Conservation (phyloP, 2,888 invertebrate genomes). For the Athalia cordata region DNA sequence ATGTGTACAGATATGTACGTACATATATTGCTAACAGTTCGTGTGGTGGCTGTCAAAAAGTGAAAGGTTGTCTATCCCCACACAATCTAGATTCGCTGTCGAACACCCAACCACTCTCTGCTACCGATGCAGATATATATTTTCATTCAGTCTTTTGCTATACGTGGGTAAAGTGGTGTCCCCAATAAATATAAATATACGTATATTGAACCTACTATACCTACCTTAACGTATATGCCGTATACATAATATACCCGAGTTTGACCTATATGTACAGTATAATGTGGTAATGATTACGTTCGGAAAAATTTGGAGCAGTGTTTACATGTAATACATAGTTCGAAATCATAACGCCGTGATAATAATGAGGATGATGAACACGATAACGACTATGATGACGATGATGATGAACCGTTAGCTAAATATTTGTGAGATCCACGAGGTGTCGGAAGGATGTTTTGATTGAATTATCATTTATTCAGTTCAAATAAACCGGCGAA, state of each 20-base stretch:
- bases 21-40: slow-evolving; percentile 22
- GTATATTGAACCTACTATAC: not conserved
- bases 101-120: slow-evolving; percentile 42
- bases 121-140: slow-evolving; percentile 46
- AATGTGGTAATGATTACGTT: too few relatives aligned
- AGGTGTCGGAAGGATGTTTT: too few relatives aligned
- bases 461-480: too few relatives aligned
- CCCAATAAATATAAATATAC: slow-evolving; percentile 28
- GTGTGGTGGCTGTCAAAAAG: slow-evolving; percentile 64
- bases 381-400: too few relatives aligned
- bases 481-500: not conserved
- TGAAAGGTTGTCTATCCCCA: slow-evolving; percentile 69
- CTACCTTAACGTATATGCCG: slow-evolving; percentile 12
- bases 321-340: too few relatives aligned
- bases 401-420: too few relatives aligned
- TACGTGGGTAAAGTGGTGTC: slow-evolving; percentile 8
- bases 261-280: not conserved
- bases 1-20: not conserved
- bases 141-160: slow-evolving; percentile 53
- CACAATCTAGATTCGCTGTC: slow-evolving; percentile 57
- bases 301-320: too few relatives aligned
- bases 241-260: slow-evolving; percentile 20
- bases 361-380: too few relatives aligned
- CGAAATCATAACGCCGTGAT: too few relatives aligned
- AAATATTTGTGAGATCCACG: too few relatives aligned